These are phyloP conservation scores for Tetragnatha montana DNA, from an alignment of 2,888 invertebrate species.

Conservation along the genomic window DNA sequence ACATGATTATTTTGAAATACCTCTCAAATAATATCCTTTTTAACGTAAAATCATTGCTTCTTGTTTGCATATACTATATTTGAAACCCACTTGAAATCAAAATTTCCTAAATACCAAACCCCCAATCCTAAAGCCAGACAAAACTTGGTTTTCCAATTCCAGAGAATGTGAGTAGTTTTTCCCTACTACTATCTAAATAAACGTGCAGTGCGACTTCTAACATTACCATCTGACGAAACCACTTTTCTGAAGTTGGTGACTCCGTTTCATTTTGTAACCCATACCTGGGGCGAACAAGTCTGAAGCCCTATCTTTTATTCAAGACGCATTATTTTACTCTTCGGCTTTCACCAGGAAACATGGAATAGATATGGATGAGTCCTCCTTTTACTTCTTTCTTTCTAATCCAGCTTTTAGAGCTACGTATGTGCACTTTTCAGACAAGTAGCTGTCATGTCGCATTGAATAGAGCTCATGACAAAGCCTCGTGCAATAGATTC, in stretches of 20 bases:
- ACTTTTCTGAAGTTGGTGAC: background rate
- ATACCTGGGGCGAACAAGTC: background rate
- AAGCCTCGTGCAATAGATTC: background rate
- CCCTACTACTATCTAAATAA: background rate
- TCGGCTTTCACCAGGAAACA: slow-evolving; percentile 12
- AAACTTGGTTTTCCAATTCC: too few species aligned
- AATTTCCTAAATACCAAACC: too few species aligned
- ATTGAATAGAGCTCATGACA: background rate
- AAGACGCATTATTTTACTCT: slow-evolving; percentile 36
- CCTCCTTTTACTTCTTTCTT: slow-evolving; percentile 1
- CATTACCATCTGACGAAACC: background rate
- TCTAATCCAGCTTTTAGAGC: slow-evolving; percentile 11
- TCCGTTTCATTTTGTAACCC: background rate
- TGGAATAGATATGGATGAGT: slow-evolving; percentile 30
- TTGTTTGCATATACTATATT: too few species aligned
- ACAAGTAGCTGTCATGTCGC: slow-evolving; percentile 18
- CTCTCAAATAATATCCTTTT: too few species aligned
- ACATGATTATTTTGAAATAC: too few species aligned
- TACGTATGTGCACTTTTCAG: background rate
- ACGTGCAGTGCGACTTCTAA: background rate
- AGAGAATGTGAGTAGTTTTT: too few species aligned
- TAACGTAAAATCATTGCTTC: too few species aligned
- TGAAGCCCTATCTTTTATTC: slow-evolving; percentile 21
- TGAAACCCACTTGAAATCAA: too few species aligned
- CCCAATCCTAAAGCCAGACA: too few species aligned